Percentiles rank a stretch among this genome's conserved stretches.
Evolutionary conservation across 37 sponge, comb jelly and placozoan genomes (phyloP).

Genomic region (Aphrocallistes beatrix): DNA sequence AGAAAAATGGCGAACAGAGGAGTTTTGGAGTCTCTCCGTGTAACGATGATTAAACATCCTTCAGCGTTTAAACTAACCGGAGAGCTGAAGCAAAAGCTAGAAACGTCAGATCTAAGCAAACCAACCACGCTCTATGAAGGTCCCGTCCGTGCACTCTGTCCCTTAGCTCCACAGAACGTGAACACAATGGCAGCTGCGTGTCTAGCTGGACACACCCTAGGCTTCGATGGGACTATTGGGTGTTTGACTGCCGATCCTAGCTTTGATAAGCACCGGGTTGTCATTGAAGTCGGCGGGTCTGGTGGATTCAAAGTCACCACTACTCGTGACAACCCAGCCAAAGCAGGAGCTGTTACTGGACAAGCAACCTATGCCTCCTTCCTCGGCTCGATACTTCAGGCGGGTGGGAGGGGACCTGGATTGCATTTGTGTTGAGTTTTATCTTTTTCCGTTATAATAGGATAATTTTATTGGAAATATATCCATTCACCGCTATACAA

Average conservation of each 20-base stretch:
- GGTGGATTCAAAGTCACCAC: constrained; percentile 50
- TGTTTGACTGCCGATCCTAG: background rate
- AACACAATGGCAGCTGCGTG: constrained; percentile 82
- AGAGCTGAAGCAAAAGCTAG: constrained; percentile 35
- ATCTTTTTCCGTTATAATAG: background rate
- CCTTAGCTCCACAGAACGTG: constrained; percentile 74
- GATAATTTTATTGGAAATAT: background rate
- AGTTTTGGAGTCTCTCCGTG: constrained; percentile 58
- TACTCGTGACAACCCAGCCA: constrained; percentile 52
- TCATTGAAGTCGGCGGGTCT: constrained; percentile 69
- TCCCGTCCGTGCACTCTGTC: constrained; percentile 71
- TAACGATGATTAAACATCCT: constrained; percentile 91
- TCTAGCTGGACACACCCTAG: constrained; percentile 53
- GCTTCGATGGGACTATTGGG: background rate
- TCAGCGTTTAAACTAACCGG: constrained; percentile 66
- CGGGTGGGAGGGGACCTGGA: constrained; percentile 36
- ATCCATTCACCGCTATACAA: too few species aligned
- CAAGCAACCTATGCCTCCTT: constrained; percentile 72
- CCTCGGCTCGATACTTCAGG: constrained; percentile 44
- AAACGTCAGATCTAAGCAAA: constrained; percentile 23
- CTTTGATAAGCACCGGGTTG: constrained; percentile 18
- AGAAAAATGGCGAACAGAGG: constrained; percentile 85
- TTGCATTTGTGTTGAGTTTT: constrained; percentile 54
- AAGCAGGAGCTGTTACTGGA: constrained; percentile 67
- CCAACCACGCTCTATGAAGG: constrained; percentile 61